Base-by-base conservation (phyloP, 2,888 invertebrate species). In the Scelioninae gen. 2 region DNA sequence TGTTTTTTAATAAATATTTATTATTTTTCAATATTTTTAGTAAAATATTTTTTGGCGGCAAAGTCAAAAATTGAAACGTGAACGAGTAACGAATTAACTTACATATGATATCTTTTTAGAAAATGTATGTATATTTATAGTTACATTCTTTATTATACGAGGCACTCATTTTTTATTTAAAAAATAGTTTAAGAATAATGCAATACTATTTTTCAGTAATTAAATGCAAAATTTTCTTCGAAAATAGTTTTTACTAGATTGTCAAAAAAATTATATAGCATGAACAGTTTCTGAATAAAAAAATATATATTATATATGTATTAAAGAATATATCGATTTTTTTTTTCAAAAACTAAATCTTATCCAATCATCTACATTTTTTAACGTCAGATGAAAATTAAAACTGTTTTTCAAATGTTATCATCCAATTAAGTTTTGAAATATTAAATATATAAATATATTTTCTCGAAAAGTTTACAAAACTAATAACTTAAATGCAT, bases 371-470 rank as follows among this genome's bases (percentile, higher is more conserved):
- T 25, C 16, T 31, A 48, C 15, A 16, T 31, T 25, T 25, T 13
- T 13, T 5, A 19, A 46, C 46, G 13, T 1, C 39, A 53, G 1
- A 5, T 35, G 3, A 37, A 35, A 48, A 46, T 11, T 18, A 18
- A 60, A 64, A 50, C 39, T 50, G n/a, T 15, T 15, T 11, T 45
- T 45, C 25, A 35, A 22, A 35, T 4, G 13, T 45, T 46, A 58
- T 52, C 35, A 52, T 48, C 39, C 60, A 37, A n/a, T 46, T 46
- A 19, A 11, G 7, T 28, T n/a, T 48, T 10, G 18, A 39, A 58
- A 19, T 22, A 37, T 61, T 69, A 60, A 69, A 61, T 55, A 69
- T 33, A 69, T 69, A 55, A 61, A 69, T 61, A 69, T 58, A 37
- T 43, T 22, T 52, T 68, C 45, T 43, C 46, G 25, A 7, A 48